Evolutionary conservation across 1,140 invertebrate species (phyloP).

Genomic region (Hormaphis cornu): DNA sequence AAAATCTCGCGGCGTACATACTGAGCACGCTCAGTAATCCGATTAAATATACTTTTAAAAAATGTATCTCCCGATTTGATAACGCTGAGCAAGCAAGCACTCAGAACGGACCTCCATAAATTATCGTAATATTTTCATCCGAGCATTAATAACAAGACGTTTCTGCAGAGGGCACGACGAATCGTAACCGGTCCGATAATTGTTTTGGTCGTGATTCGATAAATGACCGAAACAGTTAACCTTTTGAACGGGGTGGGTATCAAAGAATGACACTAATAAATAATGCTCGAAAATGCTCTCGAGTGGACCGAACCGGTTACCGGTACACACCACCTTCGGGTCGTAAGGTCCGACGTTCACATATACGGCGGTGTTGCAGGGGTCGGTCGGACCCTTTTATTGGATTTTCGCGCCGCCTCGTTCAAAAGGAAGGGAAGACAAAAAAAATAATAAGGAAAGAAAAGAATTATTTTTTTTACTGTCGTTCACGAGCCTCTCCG

Average conservation of each 20-base stretch:
- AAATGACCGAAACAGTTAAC: constrained; percentile 31
- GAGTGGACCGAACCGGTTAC: constrained; percentile 20
- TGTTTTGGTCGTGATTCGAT: constrained; percentile 31
- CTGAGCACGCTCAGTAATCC: too few species aligned
- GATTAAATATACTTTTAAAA: too few species aligned
- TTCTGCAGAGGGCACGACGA: background rate
- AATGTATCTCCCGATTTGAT: too few species aligned
- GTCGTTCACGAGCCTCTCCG: constrained; percentile 16
- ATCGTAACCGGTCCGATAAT: constrained; percentile 30
- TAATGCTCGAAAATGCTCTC: constrained; percentile 2
- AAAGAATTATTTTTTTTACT: too few species aligned
- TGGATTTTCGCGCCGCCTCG: constrained; percentile 13
- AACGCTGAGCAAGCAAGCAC: too few species aligned
- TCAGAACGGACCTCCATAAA: constrained; percentile 13
- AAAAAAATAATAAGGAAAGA: too few species aligned
- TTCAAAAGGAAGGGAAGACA: too few species aligned
- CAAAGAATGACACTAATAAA: background rate
- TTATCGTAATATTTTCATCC: constrained; percentile 28
- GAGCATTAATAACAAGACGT: constrained; percentile 27
- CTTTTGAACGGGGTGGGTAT: background rate
- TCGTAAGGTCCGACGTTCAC: constrained; percentile 14
- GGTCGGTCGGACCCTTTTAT: constrained; percentile 13
- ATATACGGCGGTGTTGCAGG: background rate
- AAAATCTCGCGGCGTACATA: too few species aligned
- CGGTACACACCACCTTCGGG: background rate